A percentile compares a stretch with the other conserved stretches of the same genome.
Conservation (phyloP, 2,888 invertebrate species). For the Syrista parreyssii region DNA sequence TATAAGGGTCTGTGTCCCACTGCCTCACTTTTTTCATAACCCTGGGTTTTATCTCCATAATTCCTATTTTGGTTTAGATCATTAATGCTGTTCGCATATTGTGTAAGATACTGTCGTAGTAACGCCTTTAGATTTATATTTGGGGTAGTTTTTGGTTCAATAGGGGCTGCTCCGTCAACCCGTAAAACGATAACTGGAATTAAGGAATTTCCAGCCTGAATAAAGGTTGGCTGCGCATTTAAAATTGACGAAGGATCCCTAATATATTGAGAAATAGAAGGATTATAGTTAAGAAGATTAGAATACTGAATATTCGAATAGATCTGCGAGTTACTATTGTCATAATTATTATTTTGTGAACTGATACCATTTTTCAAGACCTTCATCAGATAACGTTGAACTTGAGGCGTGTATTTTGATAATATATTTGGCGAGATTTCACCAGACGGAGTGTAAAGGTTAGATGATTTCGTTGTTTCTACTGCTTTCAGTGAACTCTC, state of each 20-base stretch:
- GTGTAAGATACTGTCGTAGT: slow-evolving; percentile 56
- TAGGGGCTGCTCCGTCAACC: slow-evolving; percentile 58
- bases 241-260: slow-evolving; percentile 60
- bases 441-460: slow-evolving; percentile 31
- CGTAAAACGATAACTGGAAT: slow-evolving; percentile 61
- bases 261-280: slow-evolving; percentile 61
- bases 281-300: slow-evolving; percentile 57
- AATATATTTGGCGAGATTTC: slow-evolving; percentile 32
- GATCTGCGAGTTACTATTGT: slow-evolving; percentile 17
- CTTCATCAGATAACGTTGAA: slow-evolving; percentile 46
- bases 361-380: slow-evolving; percentile 30
- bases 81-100: slow-evolving; percentile 53
- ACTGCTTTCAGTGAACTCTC: slow-evolving; percentile 13
- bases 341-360: slow-evolving; percentile 22
- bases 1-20: slow-evolving; percentile 38
- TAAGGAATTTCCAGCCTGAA: slow-evolving; percentile 59
- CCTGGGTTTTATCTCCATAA: not conserved
- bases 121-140: slow-evolving; percentile 61
- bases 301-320: slow-evolving; percentile 49
- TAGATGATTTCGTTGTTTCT: slow-evolving; percentile 24
- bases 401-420: slow-evolving; percentile 43
- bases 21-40: not conserved
- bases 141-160: slow-evolving; percentile 43
- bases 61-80: slow-evolving; percentile 25
- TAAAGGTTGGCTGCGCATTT: slow-evolving; percentile 60